These are phyloP conservation scores for Astyanax mexicanus DNA, from an alignment of 2,797 vertebrate genomes.

Conservation along the genomic window DNA sequence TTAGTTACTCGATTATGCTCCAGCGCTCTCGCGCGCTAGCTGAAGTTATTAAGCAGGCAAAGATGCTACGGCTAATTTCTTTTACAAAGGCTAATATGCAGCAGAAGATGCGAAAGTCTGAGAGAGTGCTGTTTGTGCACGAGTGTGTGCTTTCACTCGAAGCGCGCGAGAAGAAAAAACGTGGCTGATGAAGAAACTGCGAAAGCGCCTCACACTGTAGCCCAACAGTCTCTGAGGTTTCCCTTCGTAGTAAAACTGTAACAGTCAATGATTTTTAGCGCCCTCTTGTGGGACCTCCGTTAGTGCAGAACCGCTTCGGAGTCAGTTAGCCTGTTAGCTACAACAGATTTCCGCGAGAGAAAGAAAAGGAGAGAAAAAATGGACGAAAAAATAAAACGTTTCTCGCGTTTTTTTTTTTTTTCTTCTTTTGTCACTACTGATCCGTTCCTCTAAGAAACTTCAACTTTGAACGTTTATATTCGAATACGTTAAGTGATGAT, in stretches of 20 bases:
- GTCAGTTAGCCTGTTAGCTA: not conserved
- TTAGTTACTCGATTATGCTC: not conserved
- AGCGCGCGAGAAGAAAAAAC: not conserved
- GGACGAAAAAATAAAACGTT: too few relatives aligned
- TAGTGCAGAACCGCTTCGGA: not conserved
- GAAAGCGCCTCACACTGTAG: not conserved
- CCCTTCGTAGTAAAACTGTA: not conserved
- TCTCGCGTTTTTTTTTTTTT: too few relatives aligned
- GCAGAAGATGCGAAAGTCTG: not conserved
- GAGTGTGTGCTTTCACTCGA: slow-evolving; percentile 3
- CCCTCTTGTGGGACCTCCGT: too few relatives aligned
- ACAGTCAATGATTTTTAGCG: not conserved
- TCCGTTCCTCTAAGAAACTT: not conserved
- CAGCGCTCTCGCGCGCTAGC: not conserved
- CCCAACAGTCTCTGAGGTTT: not conserved
- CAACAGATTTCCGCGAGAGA: too few relatives aligned
- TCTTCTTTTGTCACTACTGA: not conserved
- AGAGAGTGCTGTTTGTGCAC: not conserved
- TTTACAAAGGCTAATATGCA: slow-evolving; percentile 19
- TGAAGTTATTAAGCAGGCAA: slow-evolving; percentile 40
- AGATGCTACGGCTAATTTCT: slow-evolving; percentile 43
- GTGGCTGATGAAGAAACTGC: not conserved
- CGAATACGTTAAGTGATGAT: not conserved
- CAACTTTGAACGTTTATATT: not conserved
- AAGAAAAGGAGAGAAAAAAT: too few relatives aligned